Evolutionary conservation across 2,113 vertebrate genomes (phyloP).

Genomic region (Pantherophis guttatus): DNA sequence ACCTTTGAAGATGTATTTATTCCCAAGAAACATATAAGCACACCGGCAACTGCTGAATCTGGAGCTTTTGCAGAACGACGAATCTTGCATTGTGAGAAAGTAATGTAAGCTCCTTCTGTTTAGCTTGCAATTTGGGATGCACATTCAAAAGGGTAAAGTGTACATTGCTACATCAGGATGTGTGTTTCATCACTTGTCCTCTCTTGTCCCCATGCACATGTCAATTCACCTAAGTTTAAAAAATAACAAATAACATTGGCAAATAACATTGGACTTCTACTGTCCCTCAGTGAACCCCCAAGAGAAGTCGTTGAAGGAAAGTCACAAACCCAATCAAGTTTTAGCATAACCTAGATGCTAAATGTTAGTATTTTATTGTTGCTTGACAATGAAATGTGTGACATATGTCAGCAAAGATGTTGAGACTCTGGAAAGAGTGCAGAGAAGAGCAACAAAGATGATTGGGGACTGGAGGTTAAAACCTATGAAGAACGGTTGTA

Average conservation of each 20-base stretch:
- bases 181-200: not conserved
- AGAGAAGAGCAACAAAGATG: not conserved
- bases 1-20: not conserved
- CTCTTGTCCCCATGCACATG: not conserved
- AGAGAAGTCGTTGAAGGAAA: not conserved
- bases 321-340: not conserved
- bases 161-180: not conserved
- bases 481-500: not conserved
- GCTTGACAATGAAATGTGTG: not conserved
- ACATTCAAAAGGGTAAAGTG: not conserved
- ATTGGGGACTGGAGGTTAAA: not conserved
- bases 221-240: not conserved
- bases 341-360: not conserved
- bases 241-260: not conserved
- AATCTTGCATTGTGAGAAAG: not conserved
- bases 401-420: not conserved
- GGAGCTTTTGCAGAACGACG: not conserved
- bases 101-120: not conserved
- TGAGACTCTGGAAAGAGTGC: not conserved
- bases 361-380: not conserved
- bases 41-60: not conserved
- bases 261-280: not conserved
- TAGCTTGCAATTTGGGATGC: not conserved
- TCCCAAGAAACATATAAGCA: not conserved
- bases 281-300: not conserved